Evolutionary conservation across 2,888 invertebrate genomes (phyloP).

Genomic region (Apamea anceps): DNA sequence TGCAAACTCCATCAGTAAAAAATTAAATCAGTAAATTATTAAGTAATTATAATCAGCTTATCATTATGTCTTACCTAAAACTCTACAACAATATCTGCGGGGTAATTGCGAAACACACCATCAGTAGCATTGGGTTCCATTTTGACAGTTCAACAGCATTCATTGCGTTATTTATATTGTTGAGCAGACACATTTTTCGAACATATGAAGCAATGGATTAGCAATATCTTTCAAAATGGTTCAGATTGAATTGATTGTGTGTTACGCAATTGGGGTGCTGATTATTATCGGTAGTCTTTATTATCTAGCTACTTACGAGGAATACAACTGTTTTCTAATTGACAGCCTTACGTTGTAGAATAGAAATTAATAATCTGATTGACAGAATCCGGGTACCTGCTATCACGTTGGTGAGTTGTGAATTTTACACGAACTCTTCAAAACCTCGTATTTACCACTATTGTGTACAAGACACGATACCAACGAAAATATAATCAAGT

Average conservation of each 20-base stretch:
- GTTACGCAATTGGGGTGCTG: background rate
- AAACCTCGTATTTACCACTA: background rate
- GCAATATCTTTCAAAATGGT: no score
- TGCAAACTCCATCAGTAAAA: no score
- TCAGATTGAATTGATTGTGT: no score
- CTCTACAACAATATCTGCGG: no score
- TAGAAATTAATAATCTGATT: background rate
- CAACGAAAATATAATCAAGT: background rate
- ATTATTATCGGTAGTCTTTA: background rate
- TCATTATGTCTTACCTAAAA: background rate
- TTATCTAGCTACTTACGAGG: background rate
- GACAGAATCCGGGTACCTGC: background rate
- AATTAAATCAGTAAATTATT: no score
- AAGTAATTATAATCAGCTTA: background rate
- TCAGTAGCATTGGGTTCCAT: no score
- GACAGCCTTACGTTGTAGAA: background rate
- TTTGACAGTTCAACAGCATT: no score
- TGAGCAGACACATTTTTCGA: no score
- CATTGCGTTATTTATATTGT: no score
- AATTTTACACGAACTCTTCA: background rate
- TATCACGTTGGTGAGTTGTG: background rate
- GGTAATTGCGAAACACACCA: no score
- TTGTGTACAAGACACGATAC: background rate
- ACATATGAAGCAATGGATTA: no score
- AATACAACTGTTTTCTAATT: background rate